phyloP scores from a whole-genome alignment of 2,113 vertebrate genomes.

The Motacilla alba region DNA sequence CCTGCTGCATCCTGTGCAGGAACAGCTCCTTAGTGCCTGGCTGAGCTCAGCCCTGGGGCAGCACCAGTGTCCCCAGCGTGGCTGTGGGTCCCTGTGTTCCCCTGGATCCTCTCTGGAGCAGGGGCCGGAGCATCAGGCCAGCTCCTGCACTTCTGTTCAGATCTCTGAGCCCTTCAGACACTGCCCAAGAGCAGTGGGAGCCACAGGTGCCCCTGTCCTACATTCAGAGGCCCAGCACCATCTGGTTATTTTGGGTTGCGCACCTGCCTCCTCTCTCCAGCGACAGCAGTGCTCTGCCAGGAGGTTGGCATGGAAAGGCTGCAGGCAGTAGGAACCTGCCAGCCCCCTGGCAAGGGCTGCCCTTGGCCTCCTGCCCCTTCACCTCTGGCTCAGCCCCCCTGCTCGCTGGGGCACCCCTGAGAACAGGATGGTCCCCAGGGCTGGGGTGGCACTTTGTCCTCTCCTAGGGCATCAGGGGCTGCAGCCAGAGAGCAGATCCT shows the following conservation, averaged over 20 bases:
- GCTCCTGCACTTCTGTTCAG: not conserved
- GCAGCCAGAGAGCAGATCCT: not conserved
- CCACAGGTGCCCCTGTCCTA: conserved; percentile 1
- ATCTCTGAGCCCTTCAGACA: not conserved
- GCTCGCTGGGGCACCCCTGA: rapidly evolving
- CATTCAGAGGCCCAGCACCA: conserved; percentile 6
- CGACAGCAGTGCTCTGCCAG: not conserved
- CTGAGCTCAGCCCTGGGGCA: not conserved
- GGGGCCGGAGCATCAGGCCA: not conserved
- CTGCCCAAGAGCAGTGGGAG: not conserved
- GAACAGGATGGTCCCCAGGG: not conserved
- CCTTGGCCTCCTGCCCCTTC: not conserved
- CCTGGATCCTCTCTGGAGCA: not conserved
- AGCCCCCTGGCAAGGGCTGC: not conserved
- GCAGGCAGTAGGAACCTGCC: not conserved
- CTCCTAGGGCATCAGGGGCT: not conserved
- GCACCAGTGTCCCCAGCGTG: rapidly evolving
- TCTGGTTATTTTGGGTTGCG: not conserved
- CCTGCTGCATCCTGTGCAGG: not conserved
- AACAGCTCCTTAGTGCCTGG: not conserved
- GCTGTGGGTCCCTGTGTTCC: rapidly evolving
- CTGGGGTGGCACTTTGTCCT: not conserved
- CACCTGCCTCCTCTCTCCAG: not conserved
- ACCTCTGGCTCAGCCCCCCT: not conserved
- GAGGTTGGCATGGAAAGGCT: not conserved